Base-by-base conservation (phyloP, 2,888 invertebrate genomes). In the Entomobrya multifasciata region DNA sequence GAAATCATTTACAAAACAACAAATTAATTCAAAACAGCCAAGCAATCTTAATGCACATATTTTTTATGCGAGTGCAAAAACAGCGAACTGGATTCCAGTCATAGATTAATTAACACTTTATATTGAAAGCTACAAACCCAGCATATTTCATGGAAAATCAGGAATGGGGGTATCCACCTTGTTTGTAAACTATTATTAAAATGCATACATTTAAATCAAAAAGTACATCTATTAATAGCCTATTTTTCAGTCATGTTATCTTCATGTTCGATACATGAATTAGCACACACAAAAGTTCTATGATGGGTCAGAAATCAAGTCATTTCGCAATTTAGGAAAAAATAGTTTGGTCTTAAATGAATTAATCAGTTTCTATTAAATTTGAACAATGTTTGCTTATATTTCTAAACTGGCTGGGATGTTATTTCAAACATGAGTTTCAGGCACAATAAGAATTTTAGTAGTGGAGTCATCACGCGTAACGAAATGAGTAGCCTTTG, bases 381-480 rank as follows among this genome's bases (percentile, higher is more conserved):
- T 15, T n/a, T 57, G 8, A 30, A 13, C 27, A 62, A 25, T 30
- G 13, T 57, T 22, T 60, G 22, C 27, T 60, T 27, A 2, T 13
- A 60, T 15, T 27, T 27, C 20, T 22, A 13, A 8, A 57, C 11
- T 20, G 22, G 22, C 10, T 27, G 25, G 15, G 60, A 6, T 25
- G 27, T 11, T 27, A 27, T 15, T 62, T 17, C 30, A 90, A 85
- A 90, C 89, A 81, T 90, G 89, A n/a, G 90, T 90, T 87, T 90
- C 90, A 52, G 90, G 90, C 74, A 90, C 89, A 84, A 90, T 90
- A 15, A 90, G 85, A 27, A 90, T 90, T 89, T 90, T 88, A 20
- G 90, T 90, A 0, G 88, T 87, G 55, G 87, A 83, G n/a, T 90
- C 90, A 87, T 89, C 89, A 84, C 90, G 86, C 41, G 90, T 90